phyloP scores from a whole-genome alignment of 30 jellyfish, hydroid and myxozoan genomes.

The Hydractinia symbiolongicarpus region DNA sequence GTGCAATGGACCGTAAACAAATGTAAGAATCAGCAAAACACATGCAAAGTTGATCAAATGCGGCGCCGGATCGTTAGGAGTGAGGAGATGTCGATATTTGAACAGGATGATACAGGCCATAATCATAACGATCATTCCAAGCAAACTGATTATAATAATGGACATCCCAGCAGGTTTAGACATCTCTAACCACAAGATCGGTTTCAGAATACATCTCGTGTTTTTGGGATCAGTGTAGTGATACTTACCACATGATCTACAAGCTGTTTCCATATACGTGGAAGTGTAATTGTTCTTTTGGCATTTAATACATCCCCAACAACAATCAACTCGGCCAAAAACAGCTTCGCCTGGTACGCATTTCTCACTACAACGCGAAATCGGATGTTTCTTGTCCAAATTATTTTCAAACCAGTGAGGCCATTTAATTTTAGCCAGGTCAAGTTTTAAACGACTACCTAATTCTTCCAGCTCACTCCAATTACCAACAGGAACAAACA shows the following conservation, averaged over 20 bases:
- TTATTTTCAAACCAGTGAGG: constrained; percentile 30
- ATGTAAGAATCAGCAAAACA: constrained; percentile 35
- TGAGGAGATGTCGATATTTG: constrained; percentile 30
- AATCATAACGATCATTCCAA: constrained; percentile 41
- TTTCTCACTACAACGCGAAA: constrained; percentile 55
- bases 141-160: constrained; percentile 36
- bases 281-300: constrained; percentile 21
- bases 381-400: constrained; percentile 10
- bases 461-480: constrained; percentile 33
- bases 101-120: constrained; percentile 12
- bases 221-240: constrained; percentile 43
- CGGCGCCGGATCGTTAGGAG: constrained; percentile 44
- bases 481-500: constrained; percentile 52
- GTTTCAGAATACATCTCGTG: constrained; percentile 50
- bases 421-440: constrained; percentile 43
- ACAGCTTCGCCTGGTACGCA: constrained; percentile 75
- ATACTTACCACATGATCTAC: constrained; percentile 39
- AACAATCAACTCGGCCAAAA: constrained; percentile 58
- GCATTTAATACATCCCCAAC: constrained; percentile 71
- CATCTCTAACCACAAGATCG: constrained; percentile 36
- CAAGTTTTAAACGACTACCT: constrained; percentile 5
- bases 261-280: neutral
- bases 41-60: constrained; percentile 32
- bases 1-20: constrained; percentile 53
- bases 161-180: constrained; percentile 50